These are phyloP conservation scores for Euzophera pinguis DNA, from an alignment of 2,888 invertebrate genomes.

Conservation along the genomic window DNA sequence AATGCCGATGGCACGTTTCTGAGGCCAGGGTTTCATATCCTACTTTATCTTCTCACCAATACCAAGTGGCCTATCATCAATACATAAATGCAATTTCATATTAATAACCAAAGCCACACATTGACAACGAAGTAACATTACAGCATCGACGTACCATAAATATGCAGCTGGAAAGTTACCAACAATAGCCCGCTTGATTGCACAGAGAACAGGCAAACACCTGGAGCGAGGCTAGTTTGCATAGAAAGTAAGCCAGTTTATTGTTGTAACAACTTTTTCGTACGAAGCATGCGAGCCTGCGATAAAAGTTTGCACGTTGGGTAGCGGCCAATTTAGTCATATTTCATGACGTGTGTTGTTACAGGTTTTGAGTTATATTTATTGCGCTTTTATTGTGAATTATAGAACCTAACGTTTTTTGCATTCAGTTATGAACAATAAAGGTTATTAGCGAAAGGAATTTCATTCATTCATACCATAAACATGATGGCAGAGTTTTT, in stretches of 20 bases:
- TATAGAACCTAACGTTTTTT: no score
- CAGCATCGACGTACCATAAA: not conserved
- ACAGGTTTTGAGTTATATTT: not conserved
- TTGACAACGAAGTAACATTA: not conserved
- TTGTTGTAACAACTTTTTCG: conserved; percentile 7
- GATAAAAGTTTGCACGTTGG: not conserved
- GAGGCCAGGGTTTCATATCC: no score
- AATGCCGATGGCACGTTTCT: no score
- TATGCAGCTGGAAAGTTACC: conserved; percentile 18
- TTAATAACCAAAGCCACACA: no score
- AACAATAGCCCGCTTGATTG: conserved; percentile 32
- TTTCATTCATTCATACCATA: no score
- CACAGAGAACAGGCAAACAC: conserved; percentile 32
- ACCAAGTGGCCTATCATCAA: not conserved
- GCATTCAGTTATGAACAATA: no score
- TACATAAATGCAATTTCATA: not conserved
- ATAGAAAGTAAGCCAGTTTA: conserved; percentile 16
- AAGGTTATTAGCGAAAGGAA: no score
- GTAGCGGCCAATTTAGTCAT: not conserved
- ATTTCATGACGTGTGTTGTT: not conserved
- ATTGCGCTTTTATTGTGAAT: no score
- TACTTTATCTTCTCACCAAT: no score
- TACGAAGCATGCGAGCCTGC: not conserved
- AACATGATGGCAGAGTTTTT: no score
- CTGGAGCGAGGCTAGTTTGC: conserved; percentile 23